Evolutionary conservation across 2,797 vertebrate species (phyloP), one percentile per base, ranked within the genome.

Genomic region (Apogon hyalosoma): DNA sequence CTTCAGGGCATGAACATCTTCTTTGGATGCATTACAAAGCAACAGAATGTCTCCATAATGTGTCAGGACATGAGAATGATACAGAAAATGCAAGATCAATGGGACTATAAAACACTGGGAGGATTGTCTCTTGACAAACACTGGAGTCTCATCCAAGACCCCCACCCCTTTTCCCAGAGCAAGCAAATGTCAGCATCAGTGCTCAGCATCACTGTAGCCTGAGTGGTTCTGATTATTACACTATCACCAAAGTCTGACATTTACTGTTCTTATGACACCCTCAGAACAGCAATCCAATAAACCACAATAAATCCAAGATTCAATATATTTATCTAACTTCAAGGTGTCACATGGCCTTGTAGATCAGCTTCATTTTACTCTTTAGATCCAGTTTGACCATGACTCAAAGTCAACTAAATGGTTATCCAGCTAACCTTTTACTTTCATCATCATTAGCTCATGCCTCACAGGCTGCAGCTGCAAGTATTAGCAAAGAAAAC

Each of bases 401-500:
- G 76, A 41, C 69, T 76, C 70, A 62, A 63, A 88, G 66, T 72
- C 64, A 79, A 62, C 59, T 5, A 36, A 82, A 42, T n/a, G 5
- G 58, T 64, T 70, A 62, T 73, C 59, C 56, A 46, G 65, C 77
- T 69, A 75, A 82, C 65, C 48, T 66, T 68, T 83, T 73, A 62
- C 70, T 82, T 85, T 91, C 82, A 88, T 85, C 75, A 57, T 82
- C 57, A 77, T 85, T 82, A 70, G 71, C 65, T 77, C 79, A 86
- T 85, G 84, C 85, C 48, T 90, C 80, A 86, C 77, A 81, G 74
- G 76, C 81, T 83, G 85, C 88, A 92, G 89, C 89, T 91, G 88
- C 82, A 73, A 86, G 85, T 85, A 90, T 92, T 90, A 90, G 87
- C 80, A 89, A 89, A 84, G 84, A 77, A 88, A 91, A 87, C 85